phyloP scores from a whole-genome alignment of 2,113 vertebrate species.

The Passerina amoena region DNA sequence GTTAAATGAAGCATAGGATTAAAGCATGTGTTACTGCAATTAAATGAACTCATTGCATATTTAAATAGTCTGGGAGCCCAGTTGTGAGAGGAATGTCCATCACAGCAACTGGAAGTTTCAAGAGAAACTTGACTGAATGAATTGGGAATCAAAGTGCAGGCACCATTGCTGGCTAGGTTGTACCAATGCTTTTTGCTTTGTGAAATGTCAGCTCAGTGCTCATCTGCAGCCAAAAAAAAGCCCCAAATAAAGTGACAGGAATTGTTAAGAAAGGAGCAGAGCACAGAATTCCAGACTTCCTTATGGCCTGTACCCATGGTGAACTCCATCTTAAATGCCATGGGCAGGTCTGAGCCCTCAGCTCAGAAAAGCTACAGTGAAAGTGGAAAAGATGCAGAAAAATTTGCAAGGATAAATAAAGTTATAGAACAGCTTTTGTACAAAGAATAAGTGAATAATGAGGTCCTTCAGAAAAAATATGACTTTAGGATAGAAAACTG shows the following conservation, averaged over 20 bases:
- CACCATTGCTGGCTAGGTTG: background rate
- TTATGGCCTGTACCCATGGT: background rate
- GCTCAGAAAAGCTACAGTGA: background rate
- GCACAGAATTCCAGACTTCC: background rate
- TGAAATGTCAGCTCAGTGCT: conserved; percentile 6
- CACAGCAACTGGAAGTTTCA: background rate
- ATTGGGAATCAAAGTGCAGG: background rate
- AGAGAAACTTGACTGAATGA: background rate
- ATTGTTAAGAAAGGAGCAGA: background rate
- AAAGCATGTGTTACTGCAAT: background rate
- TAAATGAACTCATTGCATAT: background rate
- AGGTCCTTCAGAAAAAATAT: background rate
- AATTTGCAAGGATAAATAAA: background rate
- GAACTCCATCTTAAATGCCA: background rate
- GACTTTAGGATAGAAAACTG: background rate
- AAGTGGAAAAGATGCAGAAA: background rate
- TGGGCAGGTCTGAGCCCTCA: background rate
- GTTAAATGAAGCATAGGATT: background rate
- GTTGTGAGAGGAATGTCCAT: background rate
- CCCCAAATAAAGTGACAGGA: background rate
- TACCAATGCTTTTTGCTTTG: background rate
- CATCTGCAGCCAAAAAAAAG: background rate
- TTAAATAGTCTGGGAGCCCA: background rate
- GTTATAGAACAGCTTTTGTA: background rate
- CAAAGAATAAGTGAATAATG: background rate